Conservation (phyloP, 1,140 invertebrate genomes). For the Latrodectus geometricus region DNA sequence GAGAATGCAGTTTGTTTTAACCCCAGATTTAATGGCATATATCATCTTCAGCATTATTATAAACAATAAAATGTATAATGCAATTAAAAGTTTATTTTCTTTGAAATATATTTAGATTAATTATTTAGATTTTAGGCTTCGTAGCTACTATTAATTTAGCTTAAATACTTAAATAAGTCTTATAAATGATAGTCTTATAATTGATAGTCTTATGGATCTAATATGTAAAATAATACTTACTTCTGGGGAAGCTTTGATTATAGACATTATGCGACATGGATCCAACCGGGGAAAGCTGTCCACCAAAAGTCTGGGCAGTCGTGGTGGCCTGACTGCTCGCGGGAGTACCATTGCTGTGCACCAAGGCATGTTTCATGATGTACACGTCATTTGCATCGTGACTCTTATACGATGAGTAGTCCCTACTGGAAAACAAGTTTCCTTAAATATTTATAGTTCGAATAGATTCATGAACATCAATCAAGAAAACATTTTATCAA, state of each 20-base stretch:
- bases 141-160: neutral
- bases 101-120: neutral
- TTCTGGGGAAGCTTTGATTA: slow-evolving; percentile 29
- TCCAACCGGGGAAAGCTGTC: slow-evolving; percentile 11
- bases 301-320: slow-evolving; percentile 61
- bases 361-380: slow-evolving; percentile 86
- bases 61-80: neutral
- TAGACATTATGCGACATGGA: slow-evolving; percentile 42
- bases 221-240: slow-evolving; percentile 35
- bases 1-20: too few species aligned
- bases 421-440: slow-evolving; percentile 62
- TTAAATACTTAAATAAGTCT: neutral
- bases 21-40: too few species aligned
- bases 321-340: slow-evolving; percentile 65
- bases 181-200: neutral
- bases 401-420: slow-evolving; percentile 67
- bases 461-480: too few species aligned
- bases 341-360: slow-evolving; percentile 75
- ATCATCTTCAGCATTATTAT: neutral
- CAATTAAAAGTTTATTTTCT: neutral
- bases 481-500: too few species aligned
- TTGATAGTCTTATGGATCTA: neutral
- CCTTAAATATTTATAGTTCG: too few species aligned
- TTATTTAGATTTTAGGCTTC: neutral
- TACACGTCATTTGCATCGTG: slow-evolving; percentile 85